Percentiles rank a stretch among this genome's conserved stretches.
Evolutionary conservation across 2,888 invertebrate species (phyloP).

Genomic region (Stramonita haemastoma): DNA sequence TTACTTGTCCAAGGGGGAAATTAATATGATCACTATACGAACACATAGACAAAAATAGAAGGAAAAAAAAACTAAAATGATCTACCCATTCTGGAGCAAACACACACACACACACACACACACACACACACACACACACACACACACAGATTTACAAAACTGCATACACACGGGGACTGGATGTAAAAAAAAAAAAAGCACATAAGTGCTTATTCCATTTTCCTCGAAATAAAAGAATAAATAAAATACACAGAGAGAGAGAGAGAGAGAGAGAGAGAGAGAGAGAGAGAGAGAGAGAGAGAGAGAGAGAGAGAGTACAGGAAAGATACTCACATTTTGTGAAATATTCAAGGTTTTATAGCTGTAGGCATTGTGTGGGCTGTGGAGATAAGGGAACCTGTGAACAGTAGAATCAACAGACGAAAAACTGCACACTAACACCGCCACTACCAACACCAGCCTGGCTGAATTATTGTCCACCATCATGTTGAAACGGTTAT

Average conservation of each 20-base stretch:
- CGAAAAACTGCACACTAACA: not conserved
- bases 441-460: not conserved
- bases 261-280: not conserved
- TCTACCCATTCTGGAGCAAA: too few species aligned
- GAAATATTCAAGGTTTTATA: conserved; percentile 14
- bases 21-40: too few species aligned
- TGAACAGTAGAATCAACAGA: not conserved
- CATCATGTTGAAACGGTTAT: not conserved
- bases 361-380: not conserved
- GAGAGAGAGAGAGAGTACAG: not conserved
- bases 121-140: too few species aligned
- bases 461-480: not conserved
- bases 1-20: too few species aligned
- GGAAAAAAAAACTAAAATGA: too few species aligned
- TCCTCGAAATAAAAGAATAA: not conserved
- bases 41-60: too few species aligned
- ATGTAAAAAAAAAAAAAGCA: too few species aligned
- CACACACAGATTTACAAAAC: too few species aligned
- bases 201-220: too few species aligned
- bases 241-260: not conserved
- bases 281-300: not conserved
- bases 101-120: too few species aligned
- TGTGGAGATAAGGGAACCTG: not conserved
- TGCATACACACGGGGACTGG: too few species aligned
- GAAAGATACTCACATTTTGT: conserved; percentile 16